Conservation (phyloP, 2,797 vertebrate species). For the Balearica regulorum region DNA sequence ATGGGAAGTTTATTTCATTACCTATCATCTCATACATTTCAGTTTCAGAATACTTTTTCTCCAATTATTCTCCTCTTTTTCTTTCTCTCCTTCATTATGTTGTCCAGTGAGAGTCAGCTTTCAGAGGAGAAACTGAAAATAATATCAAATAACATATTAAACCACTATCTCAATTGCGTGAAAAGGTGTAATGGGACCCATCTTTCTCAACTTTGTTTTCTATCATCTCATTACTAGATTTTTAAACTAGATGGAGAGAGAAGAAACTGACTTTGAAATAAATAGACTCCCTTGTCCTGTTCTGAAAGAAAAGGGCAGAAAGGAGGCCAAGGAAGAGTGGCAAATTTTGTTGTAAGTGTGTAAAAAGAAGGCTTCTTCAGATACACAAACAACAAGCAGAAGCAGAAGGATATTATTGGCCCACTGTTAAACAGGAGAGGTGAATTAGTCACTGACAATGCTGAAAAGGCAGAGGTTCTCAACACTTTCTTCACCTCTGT, state of each 20-base stretch:
- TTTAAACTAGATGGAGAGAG: neutral
- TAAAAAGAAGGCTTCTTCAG: neutral
- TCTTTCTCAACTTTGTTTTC: neutral
- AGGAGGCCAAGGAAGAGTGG: neutral
- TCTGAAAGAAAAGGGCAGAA: neutral
- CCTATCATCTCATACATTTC: neutral
- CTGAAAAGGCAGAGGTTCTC: too few relatives aligned
- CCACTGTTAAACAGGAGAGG: too few relatives aligned
- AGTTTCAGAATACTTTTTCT: neutral
- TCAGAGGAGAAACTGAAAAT: neutral
- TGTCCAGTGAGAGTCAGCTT: neutral
- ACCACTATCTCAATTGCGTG: neutral
- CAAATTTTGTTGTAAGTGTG: neutral
- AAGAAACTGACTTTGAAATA: neutral
- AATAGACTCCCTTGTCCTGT: neutral
- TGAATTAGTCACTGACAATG: too few relatives aligned
- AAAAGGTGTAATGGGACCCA: neutral
- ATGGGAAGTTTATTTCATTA: neutral
- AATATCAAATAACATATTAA: neutral
- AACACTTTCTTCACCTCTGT: too few relatives aligned
- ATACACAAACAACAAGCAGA: too few relatives aligned
- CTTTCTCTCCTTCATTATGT: neutral
- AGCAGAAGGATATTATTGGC: too few relatives aligned
- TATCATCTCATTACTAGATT: neutral
- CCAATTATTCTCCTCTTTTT: neutral